Evolutionary conservation across 2,888 invertebrate genomes (phyloP), one percentile per base, ranked within the genome.

Genomic region (Cheiracanthium punctorium): DNA sequence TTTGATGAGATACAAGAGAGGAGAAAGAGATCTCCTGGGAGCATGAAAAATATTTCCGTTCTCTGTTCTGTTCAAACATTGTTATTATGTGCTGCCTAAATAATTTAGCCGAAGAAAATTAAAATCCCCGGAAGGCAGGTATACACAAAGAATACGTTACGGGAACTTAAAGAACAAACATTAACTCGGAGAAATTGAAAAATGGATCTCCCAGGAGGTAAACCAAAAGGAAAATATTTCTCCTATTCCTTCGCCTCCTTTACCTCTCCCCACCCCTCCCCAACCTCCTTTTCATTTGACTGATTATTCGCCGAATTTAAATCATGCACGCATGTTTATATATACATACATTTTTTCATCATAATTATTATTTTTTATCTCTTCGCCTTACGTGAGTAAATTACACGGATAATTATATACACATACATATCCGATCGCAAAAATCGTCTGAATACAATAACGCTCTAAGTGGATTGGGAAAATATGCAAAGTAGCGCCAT

Each of bases 401-500:
- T 82, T 82, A 75, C 74, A 75, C 70, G 69, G 29, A 70, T 82
- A 82, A 82, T 82, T 82, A 70, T 75, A 70, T 72, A 73, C 73
- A n/a, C n/a, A n/a, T n/a, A n/a, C n/a, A n/a, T n/a, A n/a, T n/a
- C n/a, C n/a, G n/a, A n/a, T n/a, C n/a, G n/a, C n/a, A n/a, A n/a
- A n/a, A n/a, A n/a, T n/a, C n/a, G n/a, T n/a, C n/a, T n/a, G n/a
- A n/a, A n/a, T n/a, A n/a, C n/a, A n/a, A n/a, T n/a, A n/a, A n/a
- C n/a, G n/a, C n/a, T n/a, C n/a, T n/a, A n/a, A n/a, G n/a, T n/a
- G n/a, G n/a, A n/a, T n/a, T n/a, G n/a, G n/a, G n/a, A n/a, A n/a
- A n/a, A n/a, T n/a, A n/a, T n/a, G n/a, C n/a, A n/a, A n/a, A n/a
- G n/a, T 73, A 74, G 80, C 69, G 80, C 80, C 80, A 81, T 81